Evolutionary conservation across 23 tunicate species (phyloP), one percentile per base, ranked within the genome.

Genomic region (Halocynthia aurantium): DNA sequence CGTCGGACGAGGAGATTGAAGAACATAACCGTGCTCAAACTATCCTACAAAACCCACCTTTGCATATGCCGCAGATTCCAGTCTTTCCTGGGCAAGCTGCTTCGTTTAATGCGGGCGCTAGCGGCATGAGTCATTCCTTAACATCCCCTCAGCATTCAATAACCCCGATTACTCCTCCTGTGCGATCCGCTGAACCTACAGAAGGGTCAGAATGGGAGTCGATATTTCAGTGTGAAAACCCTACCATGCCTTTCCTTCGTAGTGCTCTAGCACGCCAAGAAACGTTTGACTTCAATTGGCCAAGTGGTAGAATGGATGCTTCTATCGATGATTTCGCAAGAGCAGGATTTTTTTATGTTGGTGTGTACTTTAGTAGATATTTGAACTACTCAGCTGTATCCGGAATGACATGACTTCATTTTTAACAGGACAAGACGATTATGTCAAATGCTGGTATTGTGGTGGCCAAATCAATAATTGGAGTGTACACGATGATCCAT

Each of bases 381-480:
- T 13, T 58, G 17, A 13, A 58, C 15, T 58, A 58, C 15, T 58
- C 15, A 58, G 63, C 63, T 13, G 2, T 58, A 13, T 13, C 17
- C 2, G 17, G 15, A 13, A 58, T 13, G 15, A 58, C 2, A 13
- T 58, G 17, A 58, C 17, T 13, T 58, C 17, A 13, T 15, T 49
- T 65, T 15, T 65, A 20, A 9, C 70, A 65, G 70, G 70, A 10
- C 49, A 65, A 54, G 55, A 21, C 21, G 21, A 53, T 54, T 54
- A 21, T 22, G 56, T 54, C 12, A 74, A 50, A 56, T 74, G 78
- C 21, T 74, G 78, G 78, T 74, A 74, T 56, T 74, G 78, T 56
- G 78, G 78, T 5, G 62, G 50, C 6, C 64, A 44, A 12, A 50
- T 51, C 20, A 62, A 49, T 8, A 44, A 56, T 20, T 74, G 78